Evolutionary conservation across 2,888 invertebrate genomes (phyloP).

Genomic region (Neocrepidodera transversa): DNA sequence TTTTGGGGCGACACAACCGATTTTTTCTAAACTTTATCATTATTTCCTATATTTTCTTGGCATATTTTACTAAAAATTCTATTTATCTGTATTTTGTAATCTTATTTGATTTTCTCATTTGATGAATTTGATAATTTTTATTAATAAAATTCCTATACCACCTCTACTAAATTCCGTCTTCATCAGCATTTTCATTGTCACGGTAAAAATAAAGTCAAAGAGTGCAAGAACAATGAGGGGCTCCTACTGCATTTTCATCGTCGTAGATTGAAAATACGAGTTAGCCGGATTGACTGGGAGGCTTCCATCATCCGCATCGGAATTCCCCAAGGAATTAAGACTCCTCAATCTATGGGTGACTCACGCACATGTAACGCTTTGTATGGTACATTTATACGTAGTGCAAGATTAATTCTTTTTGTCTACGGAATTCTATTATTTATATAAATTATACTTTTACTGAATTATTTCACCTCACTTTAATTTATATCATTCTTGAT

Average conservation of each 20-base stretch:
- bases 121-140: too few relatives aligned
- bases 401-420: constrained; percentile 37
- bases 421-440: constrained; percentile 20
- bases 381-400: constrained; percentile 31
- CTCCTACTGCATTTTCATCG: constrained; percentile 50
- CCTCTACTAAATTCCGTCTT: background rate
- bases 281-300: constrained; percentile 59
- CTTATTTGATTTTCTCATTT: too few relatives aligned
- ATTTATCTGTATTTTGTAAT: too few relatives aligned
- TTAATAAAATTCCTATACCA: too few relatives aligned
- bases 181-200: constrained; percentile 8
- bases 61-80: too few relatives aligned
- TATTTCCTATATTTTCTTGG: too few relatives aligned
- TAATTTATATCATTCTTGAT: too few relatives aligned
- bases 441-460: background rate
- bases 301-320: constrained; percentile 58
- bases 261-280: constrained; percentile 60
- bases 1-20: too few relatives aligned
- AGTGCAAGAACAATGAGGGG: constrained; percentile 52
- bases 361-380: constrained; percentile 36
- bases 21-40: too few relatives aligned
- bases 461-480: too few relatives aligned
- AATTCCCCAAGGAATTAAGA: constrained; percentile 50
- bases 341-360: constrained; percentile 44
- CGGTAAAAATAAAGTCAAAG: constrained; percentile 29